A percentile compares a stretch with the other conserved stretches of the same genome.
These are phyloP conservation scores for Sinelater perroti DNA, from an alignment of 2,888 invertebrate species.

Conservation along the genomic window DNA sequence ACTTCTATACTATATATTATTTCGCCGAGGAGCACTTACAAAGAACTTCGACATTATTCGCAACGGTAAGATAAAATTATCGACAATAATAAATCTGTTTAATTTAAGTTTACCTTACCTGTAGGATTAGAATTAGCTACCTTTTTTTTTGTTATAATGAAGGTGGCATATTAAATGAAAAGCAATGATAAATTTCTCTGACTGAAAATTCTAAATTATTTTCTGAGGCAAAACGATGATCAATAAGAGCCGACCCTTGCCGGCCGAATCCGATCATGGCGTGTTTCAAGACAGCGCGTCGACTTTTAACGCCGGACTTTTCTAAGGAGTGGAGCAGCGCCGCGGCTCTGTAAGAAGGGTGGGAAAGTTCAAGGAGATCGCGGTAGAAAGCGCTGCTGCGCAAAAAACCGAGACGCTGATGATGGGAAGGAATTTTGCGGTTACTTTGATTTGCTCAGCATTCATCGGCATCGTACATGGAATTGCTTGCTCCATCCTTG, in stretches of 20 bases:
- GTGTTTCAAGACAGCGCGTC: slow-evolving; percentile 42
- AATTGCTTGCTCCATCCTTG: slow-evolving; percentile 30
- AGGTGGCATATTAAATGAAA: no score
- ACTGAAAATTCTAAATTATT: no score
- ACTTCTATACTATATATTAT: slow-evolving; percentile 53
- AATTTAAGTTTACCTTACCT: no score
- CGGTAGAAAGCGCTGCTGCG: slow-evolving; percentile 53
- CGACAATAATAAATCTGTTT: no score
- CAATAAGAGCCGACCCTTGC: slow-evolving; percentile 40
- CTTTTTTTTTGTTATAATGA: no score
- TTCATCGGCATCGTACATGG: no score
- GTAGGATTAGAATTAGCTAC: no score
- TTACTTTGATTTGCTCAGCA: slow-evolving; percentile 57
- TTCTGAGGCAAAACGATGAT: not conserved
- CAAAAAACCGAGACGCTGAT: slow-evolving; percentile 40
- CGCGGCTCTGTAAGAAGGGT: slow-evolving; percentile 44
- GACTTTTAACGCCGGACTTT: slow-evolving; percentile 53
- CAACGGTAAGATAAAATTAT: slow-evolving; percentile 22
- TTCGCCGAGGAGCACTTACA: slow-evolving; percentile 45
- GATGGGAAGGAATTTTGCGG: slow-evolving; percentile 54
- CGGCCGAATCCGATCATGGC: slow-evolving; percentile 45
- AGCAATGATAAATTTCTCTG: no score
- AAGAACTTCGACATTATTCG: slow-evolving; percentile 34
- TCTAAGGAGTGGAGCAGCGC: slow-evolving; percentile 44
- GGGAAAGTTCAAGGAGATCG: slow-evolving; percentile 48